Evolutionary conservation across 2,113 vertebrate species (phyloP).

Genomic region (Tinamus guttatus): DNA sequence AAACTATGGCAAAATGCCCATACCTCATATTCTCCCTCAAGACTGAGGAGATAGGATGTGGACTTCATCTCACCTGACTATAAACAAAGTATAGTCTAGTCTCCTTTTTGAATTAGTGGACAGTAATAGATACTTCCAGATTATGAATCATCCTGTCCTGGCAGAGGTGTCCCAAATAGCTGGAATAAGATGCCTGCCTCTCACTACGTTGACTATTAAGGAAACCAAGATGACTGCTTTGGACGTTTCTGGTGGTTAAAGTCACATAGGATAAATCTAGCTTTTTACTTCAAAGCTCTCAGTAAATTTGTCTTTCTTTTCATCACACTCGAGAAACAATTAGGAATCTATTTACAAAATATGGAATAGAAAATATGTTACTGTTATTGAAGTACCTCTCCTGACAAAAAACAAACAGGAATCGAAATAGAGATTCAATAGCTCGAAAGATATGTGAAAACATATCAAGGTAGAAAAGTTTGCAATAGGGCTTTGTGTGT

Average conservation of each 20-base stretch:
- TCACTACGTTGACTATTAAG: conserved; percentile 12
- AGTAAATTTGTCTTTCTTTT: background rate
- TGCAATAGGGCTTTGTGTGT: background rate
- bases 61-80: background rate
- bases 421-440: background rate
- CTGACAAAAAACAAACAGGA: background rate
- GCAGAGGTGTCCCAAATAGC: background rate
- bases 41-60: background rate
- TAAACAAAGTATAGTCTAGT: background rate
- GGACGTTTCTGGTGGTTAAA: background rate
- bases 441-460: background rate
- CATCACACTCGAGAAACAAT: background rate
- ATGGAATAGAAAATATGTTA: background rate
- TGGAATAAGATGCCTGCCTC: background rate
- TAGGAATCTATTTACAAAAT: background rate
- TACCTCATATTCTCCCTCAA: background rate
- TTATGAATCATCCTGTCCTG: conserved; percentile 16
- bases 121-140: background rate
- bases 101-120: background rate
- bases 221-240: conserved; percentile 4
- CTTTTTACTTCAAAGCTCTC: background rate
- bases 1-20: background rate
- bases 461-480: background rate
- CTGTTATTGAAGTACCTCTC: background rate
- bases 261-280: background rate